Conservation (phyloP, 1,140 invertebrate species). For the Drosophila obscura region DNA sequence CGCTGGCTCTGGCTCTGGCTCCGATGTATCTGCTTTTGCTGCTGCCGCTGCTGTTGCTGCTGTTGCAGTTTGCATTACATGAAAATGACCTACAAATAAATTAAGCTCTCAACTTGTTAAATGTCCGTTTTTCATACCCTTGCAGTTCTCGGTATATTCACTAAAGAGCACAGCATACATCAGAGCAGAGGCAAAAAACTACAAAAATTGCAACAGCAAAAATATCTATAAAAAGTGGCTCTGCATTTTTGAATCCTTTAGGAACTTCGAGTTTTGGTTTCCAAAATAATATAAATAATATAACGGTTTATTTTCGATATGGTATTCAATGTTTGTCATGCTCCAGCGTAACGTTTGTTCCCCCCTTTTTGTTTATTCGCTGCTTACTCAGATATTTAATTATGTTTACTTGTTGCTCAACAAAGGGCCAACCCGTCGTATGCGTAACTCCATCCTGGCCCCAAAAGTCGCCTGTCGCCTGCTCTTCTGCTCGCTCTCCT, state of each 20-base stretch:
- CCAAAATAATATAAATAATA: background rate
- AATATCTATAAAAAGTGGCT: background rate
- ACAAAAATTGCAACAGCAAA: background rate
- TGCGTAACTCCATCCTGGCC: constrained; percentile 24
- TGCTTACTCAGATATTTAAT: constrained; percentile 56
- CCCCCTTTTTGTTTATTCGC: constrained; percentile 37
- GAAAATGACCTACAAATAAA: constrained; percentile 77
- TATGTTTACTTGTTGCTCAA: constrained; percentile 48
- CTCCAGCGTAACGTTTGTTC: constrained; percentile 2
- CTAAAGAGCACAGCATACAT: too few species aligned
- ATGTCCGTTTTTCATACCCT: constrained; percentile 35
- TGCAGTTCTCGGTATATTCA: background rate
- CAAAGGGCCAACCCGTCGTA: constrained; percentile 29
- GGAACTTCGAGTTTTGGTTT: too few species aligned
- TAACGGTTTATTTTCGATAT: background rate
- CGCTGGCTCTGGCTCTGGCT: background rate
- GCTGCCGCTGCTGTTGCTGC: constrained; percentile 18
- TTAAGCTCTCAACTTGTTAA: constrained; percentile 56
- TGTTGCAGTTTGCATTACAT: constrained; percentile 60
- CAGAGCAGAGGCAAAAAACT: background rate
- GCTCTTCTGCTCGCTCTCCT: background rate
- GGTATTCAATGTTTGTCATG: constrained; percentile 6
- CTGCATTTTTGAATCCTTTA: too few species aligned
- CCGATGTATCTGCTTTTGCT: background rate
- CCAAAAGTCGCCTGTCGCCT: background rate